These are phyloP conservation scores for Halictus ligatus DNA, from an alignment of 2,888 invertebrate species.

Conservation along the genomic window DNA sequence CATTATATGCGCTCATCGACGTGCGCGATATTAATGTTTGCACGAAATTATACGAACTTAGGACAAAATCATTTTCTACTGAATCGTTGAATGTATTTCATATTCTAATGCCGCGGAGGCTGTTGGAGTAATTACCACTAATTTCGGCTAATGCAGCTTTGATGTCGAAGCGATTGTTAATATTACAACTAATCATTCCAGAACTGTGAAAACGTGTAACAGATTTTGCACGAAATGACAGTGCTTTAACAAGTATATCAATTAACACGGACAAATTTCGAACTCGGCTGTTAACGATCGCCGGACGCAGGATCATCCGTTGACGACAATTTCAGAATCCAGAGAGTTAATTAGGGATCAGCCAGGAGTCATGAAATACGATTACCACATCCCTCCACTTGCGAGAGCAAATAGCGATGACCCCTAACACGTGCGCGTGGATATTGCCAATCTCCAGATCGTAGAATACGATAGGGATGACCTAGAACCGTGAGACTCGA, in stretches of 20 bases:
- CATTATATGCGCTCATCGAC: background rate
- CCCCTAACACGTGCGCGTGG: conserved; percentile 23
- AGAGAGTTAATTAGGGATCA: conserved; percentile 16
- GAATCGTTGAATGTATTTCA: background rate
- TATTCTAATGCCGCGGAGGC: background rate
- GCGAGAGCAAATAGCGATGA: conserved; percentile 19
- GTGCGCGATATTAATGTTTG: background rate
- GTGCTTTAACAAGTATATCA: background rate
- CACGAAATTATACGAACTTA: background rate
- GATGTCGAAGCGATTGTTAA: background rate
- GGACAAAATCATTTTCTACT: background rate
- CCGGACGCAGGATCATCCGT: background rate
- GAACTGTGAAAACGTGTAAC: background rate
- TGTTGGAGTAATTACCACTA: background rate
- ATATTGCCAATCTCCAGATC: conserved; percentile 31
- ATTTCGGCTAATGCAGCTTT: background rate
- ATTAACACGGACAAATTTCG: background rate
- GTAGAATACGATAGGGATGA: conserved; percentile 22
- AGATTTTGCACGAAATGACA: background rate
- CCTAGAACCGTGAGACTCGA: conserved; percentile 26
- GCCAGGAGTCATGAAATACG: conserved; percentile 16
- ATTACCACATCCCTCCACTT: conserved; percentile 21
- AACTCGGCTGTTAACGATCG: background rate
- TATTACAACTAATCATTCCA: background rate
- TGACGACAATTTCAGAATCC: conserved; percentile 3